These are phyloP conservation scores for Myzus persicae DNA, from an alignment of 1,140 invertebrate species.

Conservation along the genomic window DNA sequence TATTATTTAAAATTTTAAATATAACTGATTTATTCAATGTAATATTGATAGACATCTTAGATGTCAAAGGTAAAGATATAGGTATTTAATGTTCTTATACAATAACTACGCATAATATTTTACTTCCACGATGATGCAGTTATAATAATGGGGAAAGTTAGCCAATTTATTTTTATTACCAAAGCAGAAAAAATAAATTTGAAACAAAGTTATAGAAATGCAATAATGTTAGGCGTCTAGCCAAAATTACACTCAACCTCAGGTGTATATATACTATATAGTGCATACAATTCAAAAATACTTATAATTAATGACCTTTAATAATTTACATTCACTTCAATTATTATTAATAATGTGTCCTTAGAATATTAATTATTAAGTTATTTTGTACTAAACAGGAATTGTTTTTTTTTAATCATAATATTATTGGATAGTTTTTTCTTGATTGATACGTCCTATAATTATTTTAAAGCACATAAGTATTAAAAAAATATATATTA, in stretches of 20 bases:
- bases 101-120: not conserved
- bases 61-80: not conserved
- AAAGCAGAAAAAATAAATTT: not conserved
- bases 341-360: not conserved
- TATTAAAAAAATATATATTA: not conserved
- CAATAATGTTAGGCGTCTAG: not conserved
- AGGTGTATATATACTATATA: not conserved
- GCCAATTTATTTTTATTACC: not conserved
- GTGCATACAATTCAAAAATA: not conserved
- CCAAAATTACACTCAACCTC: not conserved
- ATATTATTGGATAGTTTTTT: not conserved
- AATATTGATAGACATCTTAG: not conserved
- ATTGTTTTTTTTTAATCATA: too few species aligned
- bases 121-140: not conserved
- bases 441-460: not conserved
- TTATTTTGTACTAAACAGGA: not conserved
- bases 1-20: not conserved
- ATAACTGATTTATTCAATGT: not conserved
- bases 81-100: not conserved
- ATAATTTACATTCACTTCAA: slow-evolving; percentile 1
- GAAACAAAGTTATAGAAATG: not conserved
- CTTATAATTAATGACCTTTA: not conserved
- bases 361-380: not conserved
- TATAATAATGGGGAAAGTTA: not conserved
- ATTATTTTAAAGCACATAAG: not conserved